Evolutionary conservation across 2,113 vertebrate species (phyloP).

Genomic region (Notothenia coriiceps): DNA sequence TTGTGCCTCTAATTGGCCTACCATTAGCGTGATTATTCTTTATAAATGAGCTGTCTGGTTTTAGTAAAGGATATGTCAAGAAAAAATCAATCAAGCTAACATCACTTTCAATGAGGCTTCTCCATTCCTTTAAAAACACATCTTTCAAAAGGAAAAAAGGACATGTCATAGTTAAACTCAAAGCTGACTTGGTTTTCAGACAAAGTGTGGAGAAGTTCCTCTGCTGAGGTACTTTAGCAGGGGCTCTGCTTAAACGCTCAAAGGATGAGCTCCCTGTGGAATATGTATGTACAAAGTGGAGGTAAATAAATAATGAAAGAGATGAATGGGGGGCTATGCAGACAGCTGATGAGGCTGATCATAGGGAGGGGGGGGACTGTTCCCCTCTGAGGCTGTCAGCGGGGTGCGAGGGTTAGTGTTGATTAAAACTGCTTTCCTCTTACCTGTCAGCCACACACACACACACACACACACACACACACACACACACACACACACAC

Average conservation of each 20-base stretch:
- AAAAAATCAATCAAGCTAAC: conserved; percentile 50
- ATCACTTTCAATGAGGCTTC: conserved; percentile 43
- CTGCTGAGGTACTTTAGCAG: conserved; percentile 40
- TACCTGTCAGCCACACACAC: conserved; percentile 72
- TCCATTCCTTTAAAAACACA: conserved; percentile 7
- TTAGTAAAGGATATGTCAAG: conserved; percentile 16
- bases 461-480: conserved; percentile 43
- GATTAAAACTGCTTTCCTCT: conserved; percentile 79
- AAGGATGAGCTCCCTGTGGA: conserved; percentile 59
- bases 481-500: conserved; percentile 15
- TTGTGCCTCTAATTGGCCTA: too few relatives aligned
- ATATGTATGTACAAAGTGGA: conserved; percentile 70
- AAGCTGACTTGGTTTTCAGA: conserved; percentile 36
- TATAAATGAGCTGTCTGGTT: conserved; percentile 36
- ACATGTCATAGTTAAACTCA: conserved; percentile 40
- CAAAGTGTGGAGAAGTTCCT: conserved; percentile 59
- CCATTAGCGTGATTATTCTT: conserved; percentile 51
- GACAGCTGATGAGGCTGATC: conserved; percentile 80
- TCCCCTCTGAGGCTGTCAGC: conserved; percentile 77
- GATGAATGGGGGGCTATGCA: conserved; percentile 74
- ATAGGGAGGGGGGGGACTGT: conserved; percentile 57
- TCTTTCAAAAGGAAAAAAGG: conserved; percentile 40
- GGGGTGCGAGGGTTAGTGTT: conserved; percentile 70
- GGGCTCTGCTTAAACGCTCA: conserved; percentile 59
- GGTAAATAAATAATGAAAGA: conserved; percentile 77